Base-by-base conservation (phyloP, 2,113 vertebrate species). In the Euleptes europaea region DNA sequence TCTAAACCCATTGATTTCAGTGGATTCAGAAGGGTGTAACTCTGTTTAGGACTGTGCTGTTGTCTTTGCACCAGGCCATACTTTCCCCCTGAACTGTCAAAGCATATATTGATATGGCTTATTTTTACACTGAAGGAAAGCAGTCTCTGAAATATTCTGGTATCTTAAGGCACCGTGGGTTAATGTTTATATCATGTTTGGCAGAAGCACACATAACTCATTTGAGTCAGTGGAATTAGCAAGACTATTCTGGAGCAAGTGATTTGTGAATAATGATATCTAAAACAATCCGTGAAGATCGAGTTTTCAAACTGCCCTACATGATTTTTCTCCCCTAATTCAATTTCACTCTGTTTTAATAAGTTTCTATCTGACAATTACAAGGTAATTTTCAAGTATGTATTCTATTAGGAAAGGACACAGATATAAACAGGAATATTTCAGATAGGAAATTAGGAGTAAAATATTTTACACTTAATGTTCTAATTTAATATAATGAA, bases 331-430 rank as follows among this genome's bases (percentile, higher is more conserved):
- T 44, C 26, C 60, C 49, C 35, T 65, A 78, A 79, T 82, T 85
- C 67, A 67, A 85, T 88, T 42, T 78, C 60, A 82, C 33, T 83
- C 75, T 74, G 78, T 84, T 77, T 42, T 84, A 80, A 76, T 80
- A 69, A 66, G 72, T 71, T 81, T 84, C 71, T 51, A 33, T 77
- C 33, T 63, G 33, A 72, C 54, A 76, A 81, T 84, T 88, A 84
- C 87, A 84, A 82, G 72, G 57, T 49, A 78, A 81, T 88, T 85
- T 88, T 72, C 28, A 70, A 81, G 42, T 66, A 42, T 85, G 51
- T 77, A 9, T 28, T 70, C 66, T 51, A 80, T 74, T 86, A 82
- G 35, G 42, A 54, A 82, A 60, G 38, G 35, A 35, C 26, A 42
- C n/a, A n/a, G 38, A 54, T 85, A 72, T 72, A 84, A 77, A 78